Percentiles rank a stretch among this genome's conserved stretches.
These are phyloP conservation scores for Himalopsyche phryganea DNA, from an alignment of 1,140 invertebrate genomes.

Conservation along the genomic window DNA sequence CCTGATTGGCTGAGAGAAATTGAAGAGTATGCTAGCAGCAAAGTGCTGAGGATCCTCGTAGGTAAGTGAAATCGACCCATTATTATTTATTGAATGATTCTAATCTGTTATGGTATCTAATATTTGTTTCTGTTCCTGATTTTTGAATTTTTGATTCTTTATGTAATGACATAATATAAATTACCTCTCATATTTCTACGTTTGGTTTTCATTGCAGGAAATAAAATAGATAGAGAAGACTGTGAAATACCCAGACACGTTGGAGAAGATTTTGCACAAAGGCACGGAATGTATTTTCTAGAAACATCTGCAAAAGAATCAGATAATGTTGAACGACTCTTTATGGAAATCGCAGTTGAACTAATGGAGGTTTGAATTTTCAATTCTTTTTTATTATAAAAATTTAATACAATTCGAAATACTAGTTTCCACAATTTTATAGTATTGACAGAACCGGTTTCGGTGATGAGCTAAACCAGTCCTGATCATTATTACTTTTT, in stretches of 20 bases:
- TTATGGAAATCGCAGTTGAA: constrained; percentile 93
- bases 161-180: no score
- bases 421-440: background rate
- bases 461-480: no score
- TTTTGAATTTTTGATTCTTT: no score
- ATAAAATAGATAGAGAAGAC: constrained; percentile 94
- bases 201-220: no score
- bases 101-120: no score
- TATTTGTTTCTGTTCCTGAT: no score
- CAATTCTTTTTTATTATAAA: no score
- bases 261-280: constrained; percentile 93
- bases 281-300: constrained; percentile 95
- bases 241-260: constrained; percentile 91
- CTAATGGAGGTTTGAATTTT: constrained; percentile 67
- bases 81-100: no score
- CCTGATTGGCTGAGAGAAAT: constrained; percentile 95
- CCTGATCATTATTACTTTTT: no score
- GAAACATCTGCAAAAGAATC: constrained; percentile 98
- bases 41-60: constrained; percentile 89
- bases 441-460: background rate
- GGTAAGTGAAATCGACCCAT: no score
- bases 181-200: no score
- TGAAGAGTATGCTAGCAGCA: constrained; percentile 92
- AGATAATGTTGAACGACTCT: constrained; percentile 94
- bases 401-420: background rate